Evolutionary conservation across 2,888 invertebrate species (phyloP), one percentile per base, ranked within the genome.

Genomic region (Leptopilina syphax): DNA sequence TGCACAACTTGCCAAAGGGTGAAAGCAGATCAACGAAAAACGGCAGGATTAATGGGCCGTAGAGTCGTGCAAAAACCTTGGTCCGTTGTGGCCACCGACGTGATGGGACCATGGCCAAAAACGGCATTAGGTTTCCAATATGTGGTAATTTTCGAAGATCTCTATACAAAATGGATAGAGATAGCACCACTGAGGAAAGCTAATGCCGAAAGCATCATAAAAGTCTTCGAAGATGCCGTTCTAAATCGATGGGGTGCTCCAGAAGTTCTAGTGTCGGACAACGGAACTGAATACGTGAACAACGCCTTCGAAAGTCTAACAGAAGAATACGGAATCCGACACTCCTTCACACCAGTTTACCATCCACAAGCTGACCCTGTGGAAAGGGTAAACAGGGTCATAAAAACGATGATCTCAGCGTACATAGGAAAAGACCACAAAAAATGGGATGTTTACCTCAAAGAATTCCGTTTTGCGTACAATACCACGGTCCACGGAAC

Each of bases 11-110:
- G 79, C 24, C 79, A 79, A 9, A 27, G 66, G 12, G 65, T 67
- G 1, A 79, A 81, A 34, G 81, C 78, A 9, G 76, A 76, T 7
- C 81, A 81, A 27, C 10, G n/a, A 0, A 18, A 13, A 2, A 50
- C 81, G 5, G 65, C 77, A 3, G 81, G 81, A 12, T n/a, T 81
- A 1, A 81, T 79, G 81, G 78, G 68, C 4, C 78, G 66, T 0
- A 57, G 78, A 0, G 60, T 81, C 3, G 57, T 79, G 13, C 68
- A 81, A 4, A 44, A 79, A 18, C 78, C 78, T 0, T 79, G 77
- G 78, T 9, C 18, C 24, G 63, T 18, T 0, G 18, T 63, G 3
- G 63, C 63, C 6, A 24, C 63, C 0, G 63, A 63, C 9, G 24
- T 63, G 3, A 63, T 63, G 63, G 63, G 24, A 7, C 63, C 63